Percentiles rank a stretch among this genome's conserved stretches.
Conservation (phyloP, 2,797 vertebrate genomes). For the Paedocypris micromegethes region DNA sequence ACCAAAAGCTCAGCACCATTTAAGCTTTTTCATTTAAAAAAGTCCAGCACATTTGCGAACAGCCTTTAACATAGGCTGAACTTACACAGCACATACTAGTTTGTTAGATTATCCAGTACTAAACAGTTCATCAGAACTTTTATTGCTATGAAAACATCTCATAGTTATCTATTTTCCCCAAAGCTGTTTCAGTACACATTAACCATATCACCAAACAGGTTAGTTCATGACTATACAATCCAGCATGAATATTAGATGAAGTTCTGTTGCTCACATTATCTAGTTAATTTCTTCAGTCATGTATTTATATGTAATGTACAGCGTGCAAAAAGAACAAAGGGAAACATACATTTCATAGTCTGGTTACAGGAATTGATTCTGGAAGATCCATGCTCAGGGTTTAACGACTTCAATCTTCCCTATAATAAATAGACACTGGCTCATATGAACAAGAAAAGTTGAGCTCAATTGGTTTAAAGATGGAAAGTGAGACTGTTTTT, state of each 20-base stretch:
- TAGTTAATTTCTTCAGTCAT: not conserved
- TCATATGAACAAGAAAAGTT: constrained; percentile 45
- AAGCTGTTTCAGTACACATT: constrained; percentile 13
- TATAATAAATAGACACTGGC: constrained; percentile 57
- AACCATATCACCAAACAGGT: constrained; percentile 4
- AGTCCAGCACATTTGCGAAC: constrained; percentile 39
- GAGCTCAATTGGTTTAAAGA: constrained; percentile 24
- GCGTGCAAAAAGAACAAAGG: constrained; percentile 4
- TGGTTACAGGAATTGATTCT: constrained; percentile 24
- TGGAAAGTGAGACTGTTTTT: constrained; percentile 46
- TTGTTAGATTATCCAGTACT: not conserved
- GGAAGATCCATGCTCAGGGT: constrained; percentile 51
- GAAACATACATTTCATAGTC: constrained; percentile 10
- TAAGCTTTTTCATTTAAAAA: constrained; percentile 14
- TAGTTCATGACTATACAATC: constrained; percentile 15
- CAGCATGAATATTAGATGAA: not conserved
- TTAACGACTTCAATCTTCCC: constrained; percentile 40
- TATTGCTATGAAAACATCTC: constrained; percentile 40
- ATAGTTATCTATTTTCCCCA: not conserved
- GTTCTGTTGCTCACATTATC: not conserved
- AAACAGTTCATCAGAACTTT: constrained; percentile 13
- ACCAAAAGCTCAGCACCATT: constrained; percentile 18
- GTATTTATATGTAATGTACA: constrained; percentile 1
- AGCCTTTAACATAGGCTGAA: constrained; percentile 4
- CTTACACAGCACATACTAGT: constrained; percentile 2